Conservation (phyloP, 2,888 invertebrate species). For the Drosophila tripunctata region DNA sequence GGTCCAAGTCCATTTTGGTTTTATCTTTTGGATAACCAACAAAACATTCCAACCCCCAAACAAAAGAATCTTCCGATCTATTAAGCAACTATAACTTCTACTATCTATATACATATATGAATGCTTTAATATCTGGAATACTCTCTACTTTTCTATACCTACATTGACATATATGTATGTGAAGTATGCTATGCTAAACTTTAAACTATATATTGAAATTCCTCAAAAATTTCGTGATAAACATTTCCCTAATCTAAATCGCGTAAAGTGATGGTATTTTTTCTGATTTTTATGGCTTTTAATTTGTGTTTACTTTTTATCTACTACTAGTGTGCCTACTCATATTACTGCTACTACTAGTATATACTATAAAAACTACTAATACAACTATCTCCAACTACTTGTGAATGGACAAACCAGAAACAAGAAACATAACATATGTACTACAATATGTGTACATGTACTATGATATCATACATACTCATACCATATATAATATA, state of each 20-base stretch:
- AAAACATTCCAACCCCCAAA: not conserved
- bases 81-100: not conserved
- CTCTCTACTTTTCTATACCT: too few species aligned
- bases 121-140: not conserved
- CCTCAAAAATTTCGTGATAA: not conserved
- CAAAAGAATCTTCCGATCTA: not conserved
- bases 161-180: too few species aligned
- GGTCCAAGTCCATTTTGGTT: constrained; percentile 45
- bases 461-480: too few species aligned
- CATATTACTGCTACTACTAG: constrained; percentile 23
- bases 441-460: too few species aligned
- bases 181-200: constrained; percentile 55
- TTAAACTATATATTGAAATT: constrained; percentile 48
- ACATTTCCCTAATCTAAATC: constrained; percentile 8
- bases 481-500: constrained; percentile 2
- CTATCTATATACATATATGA: not conserved
- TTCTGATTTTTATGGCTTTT: constrained; percentile 24
- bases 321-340: constrained; percentile 34
- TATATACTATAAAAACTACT: constrained; percentile 19
- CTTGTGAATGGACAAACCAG: constrained; percentile 38
- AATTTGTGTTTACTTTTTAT: constrained; percentile 10
- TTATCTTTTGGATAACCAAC: constrained; percentile 64
- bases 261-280: constrained; percentile 35
- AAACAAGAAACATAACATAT: constrained; percentile 18
- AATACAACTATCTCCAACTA: constrained; percentile 11